Base-by-base conservation (phyloP, 2,113 vertebrate genomes). In the Pseudorasbora parva region DNA sequence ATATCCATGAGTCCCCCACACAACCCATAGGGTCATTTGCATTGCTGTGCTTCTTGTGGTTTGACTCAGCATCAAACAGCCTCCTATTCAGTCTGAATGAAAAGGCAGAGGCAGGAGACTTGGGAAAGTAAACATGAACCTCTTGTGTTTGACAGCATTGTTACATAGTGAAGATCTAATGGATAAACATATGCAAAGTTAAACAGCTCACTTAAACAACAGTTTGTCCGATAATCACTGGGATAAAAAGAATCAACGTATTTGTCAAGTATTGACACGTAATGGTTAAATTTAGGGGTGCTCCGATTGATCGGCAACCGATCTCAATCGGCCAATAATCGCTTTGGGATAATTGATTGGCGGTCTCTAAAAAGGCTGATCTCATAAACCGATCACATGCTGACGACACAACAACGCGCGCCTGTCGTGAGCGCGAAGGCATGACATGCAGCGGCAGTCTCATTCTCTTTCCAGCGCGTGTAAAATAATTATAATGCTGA, bases 71-170 rank as follows among this genome's bases (percentile, higher is more conserved):
- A 88, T 90, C 88, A 91, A 86, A 88, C 82, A 71, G 77, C 54
- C 25, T 81, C 49, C 81, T 82, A 64, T 86, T 84, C 72, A 84
- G 84, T 85, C 59, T 81, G 33, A 69, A 51, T 84, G 71, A 89
- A 88, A 92, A 88, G 85, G 73, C 71, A 64, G 74, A 86, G 89
- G 72, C 64, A 87, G 80, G 84, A 80, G 76, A 25, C 72, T 88
- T 86, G 89, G 88, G 86, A 92, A 90, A 78, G 88, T 93, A 93
- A 94, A 92, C 92, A 92, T 83, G 83, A 90, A 82, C 84, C 80
- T 83, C 73, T 87, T 87, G 88, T 85, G 81, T 88, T 87, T 82
- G 87, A 85, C 81, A 88, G 84, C 82, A 69, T 3, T 76, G 84
- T 86, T 86, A 84, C 79, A 85, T 84, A 82, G 74, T 75, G 86